Evolutionary conservation across 2,113 vertebrate genomes (phyloP).

Genomic region (Chlorocebus sabaeus): DNA sequence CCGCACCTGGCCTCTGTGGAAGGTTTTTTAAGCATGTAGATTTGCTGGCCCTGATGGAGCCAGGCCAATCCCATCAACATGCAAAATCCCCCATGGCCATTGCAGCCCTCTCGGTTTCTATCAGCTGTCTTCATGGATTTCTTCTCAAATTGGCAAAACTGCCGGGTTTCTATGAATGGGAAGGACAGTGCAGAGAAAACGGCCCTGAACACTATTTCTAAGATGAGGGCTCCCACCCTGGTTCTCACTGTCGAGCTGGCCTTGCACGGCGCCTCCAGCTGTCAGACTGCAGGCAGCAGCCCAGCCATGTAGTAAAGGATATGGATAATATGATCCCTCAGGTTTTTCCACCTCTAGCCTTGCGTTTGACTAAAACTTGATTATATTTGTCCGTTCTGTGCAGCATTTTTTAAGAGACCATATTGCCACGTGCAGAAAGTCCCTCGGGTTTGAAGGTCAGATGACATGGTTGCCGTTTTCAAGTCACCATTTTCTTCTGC

Average conservation of each 20-base stretch:
- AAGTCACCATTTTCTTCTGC: neutral
- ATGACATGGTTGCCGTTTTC: rapidly evolving
- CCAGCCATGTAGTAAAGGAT: rapidly evolving
- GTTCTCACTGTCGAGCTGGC: rapidly evolving
- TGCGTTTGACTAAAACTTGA: rapidly evolving
- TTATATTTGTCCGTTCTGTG: rapidly evolving
- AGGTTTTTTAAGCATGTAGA: neutral
- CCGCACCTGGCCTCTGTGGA: no score
- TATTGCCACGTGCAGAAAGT: no score
- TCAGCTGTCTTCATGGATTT: neutral
- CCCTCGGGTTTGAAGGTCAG: neutral
- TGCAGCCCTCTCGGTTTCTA: rapidly evolving
- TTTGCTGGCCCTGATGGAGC: rapidly evolving
- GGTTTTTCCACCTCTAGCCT: rapidly evolving
- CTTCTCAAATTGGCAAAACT: neutral
- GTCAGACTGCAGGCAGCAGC: rapidly evolving
- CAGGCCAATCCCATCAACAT: rapidly evolving
- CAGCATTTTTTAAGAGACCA: neutral
- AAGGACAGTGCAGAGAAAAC: rapidly evolving
- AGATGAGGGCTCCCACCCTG: rapidly evolving
- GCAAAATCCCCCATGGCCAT: rapidly evolving
- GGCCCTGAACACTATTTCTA: neutral
- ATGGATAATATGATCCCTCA: neutral
- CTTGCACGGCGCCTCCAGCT: rapidly evolving
- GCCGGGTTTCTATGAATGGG: rapidly evolving